Base-by-base conservation (phyloP, 2,888 invertebrate species). In the Cheilosia variabilis region DNA sequence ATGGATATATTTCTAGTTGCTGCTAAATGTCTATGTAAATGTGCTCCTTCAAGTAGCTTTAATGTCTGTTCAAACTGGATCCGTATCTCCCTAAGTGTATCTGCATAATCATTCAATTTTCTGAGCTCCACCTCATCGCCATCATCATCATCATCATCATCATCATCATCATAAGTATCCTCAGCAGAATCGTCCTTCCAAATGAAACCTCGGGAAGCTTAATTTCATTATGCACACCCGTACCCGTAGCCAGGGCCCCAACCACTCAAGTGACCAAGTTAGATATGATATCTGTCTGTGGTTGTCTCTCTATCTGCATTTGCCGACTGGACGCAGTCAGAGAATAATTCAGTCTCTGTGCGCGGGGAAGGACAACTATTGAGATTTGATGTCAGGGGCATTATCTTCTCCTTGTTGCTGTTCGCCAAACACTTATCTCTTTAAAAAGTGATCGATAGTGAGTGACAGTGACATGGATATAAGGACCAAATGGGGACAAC, bases 311-410 rank as follows among this genome's bases (percentile, higher is more conserved):
- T 13, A 22, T 57, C 45, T 65, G 34, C 47, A 27, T 24, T 15
- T 45, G 17, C 34, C 41, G 66, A 9, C 22, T 47, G 19, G 34
- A 58, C 31, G 17, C 43, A 47, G 45, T 57, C 47, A 71, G 50
- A 62, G 58, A 24, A 71, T 43, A n/a, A 47, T 19, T 47, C 45
- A 6, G 45, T 19, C 43, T 34, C 53, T 43, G 9, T 31, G 24
- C 34, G 9, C 31, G 27, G 19, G 37, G 31, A 24, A 57, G 68
- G 68, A 68, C 34, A 60, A 31, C 37, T 65, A 45, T 37, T 37
- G 37, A 69, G 68, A 75, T 71, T 66, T 66, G 24, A 19, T 84
- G 79, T 79, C 84, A 84, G 60, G 75, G 76, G 22, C 71, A 71
- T 80, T 71, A 71, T 75, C 66, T 75, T 63, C 60, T 75, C 2